Evolutionary conservation across 2,797 vertebrate species (phyloP).

Genomic region (Esox masquinongy): DNA sequence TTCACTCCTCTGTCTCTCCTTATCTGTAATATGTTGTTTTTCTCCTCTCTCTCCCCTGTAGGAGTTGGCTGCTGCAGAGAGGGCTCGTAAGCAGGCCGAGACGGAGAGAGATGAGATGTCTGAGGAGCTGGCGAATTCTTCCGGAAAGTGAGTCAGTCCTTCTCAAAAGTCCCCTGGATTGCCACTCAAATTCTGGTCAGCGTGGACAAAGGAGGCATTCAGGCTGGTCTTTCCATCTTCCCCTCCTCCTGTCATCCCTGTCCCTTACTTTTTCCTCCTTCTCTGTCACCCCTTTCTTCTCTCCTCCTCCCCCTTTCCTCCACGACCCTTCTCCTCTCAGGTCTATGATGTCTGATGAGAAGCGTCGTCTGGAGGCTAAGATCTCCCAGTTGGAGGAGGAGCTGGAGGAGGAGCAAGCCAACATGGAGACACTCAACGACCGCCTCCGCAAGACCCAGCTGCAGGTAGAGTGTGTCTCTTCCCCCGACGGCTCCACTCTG

Average conservation of each 20-base stretch:
- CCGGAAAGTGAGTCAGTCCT: constrained; percentile 80
- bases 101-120: constrained; percentile 90
- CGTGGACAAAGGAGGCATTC: no score
- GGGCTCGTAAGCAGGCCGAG: constrained; percentile 90
- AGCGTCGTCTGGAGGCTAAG: constrained; percentile 88
- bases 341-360: constrained; percentile 87
- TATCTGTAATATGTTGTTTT: no score
- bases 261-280: background rate
- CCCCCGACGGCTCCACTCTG: background rate
- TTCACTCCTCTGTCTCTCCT: background rate
- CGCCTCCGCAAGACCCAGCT: constrained; percentile 90
- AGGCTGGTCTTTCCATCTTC: background rate
- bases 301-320: background rate
- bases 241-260: background rate
- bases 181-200: background rate
- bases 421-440: constrained; percentile 87
- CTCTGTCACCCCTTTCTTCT: background rate
- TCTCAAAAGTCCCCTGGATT: background rate
- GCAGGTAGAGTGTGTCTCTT: constrained; percentile 73
- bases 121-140: constrained; percentile 87
- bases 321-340: constrained; percentile 57
- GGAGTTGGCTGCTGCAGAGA: constrained; percentile 88
- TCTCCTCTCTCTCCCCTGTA: constrained; percentile 37
- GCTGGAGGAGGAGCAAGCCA: constrained; percentile 93
- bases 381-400: constrained; percentile 93